Conservation (phyloP, 2,888 invertebrate genomes). For the Nudaria mundana region DNA sequence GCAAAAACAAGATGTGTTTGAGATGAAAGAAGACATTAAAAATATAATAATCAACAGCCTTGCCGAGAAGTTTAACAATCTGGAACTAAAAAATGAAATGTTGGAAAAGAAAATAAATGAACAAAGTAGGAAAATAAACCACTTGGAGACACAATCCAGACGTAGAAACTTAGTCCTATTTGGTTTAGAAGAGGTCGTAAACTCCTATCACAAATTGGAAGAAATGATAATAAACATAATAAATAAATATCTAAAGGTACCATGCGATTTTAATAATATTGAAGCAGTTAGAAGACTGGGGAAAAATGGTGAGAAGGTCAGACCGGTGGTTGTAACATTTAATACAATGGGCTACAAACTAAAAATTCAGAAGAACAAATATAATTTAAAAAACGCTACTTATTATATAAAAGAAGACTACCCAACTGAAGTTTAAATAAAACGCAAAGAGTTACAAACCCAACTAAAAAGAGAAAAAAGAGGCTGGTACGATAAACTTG, state of each 20-base stretch:
- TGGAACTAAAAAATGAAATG: background rate
- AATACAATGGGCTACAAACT: constrained; percentile 1
- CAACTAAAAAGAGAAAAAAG: constrained; percentile 6
- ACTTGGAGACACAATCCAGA: constrained; percentile 10
- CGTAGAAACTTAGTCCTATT: constrained; percentile 2
- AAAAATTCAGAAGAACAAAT: background rate
- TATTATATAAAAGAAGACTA: constrained; percentile 3
- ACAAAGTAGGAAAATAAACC: background rate
- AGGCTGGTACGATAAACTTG: constrained; percentile 3
- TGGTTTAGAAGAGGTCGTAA: constrained; percentile 16
- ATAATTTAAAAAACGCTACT: background rate
- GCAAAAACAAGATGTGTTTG: constrained; percentile 3
- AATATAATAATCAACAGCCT: constrained; percentile 6
- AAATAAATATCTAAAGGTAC: constrained; percentile 15
- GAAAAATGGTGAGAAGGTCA: constrained; percentile 17
- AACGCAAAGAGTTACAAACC: constrained; percentile 2
- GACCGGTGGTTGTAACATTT: constrained; percentile 13
- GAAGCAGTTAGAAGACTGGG: constrained; percentile 22
- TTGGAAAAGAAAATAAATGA: background rate
- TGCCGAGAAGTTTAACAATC: background rate
- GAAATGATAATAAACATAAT: constrained; percentile 32
- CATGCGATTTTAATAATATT: constrained; percentile 13
- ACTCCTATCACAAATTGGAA: constrained; percentile 20
- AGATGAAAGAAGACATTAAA: constrained; percentile 10
- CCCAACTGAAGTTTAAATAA: background rate